Conservation (phyloP, 2,797 vertebrate genomes). For the Trachops cirrhosus region DNA sequence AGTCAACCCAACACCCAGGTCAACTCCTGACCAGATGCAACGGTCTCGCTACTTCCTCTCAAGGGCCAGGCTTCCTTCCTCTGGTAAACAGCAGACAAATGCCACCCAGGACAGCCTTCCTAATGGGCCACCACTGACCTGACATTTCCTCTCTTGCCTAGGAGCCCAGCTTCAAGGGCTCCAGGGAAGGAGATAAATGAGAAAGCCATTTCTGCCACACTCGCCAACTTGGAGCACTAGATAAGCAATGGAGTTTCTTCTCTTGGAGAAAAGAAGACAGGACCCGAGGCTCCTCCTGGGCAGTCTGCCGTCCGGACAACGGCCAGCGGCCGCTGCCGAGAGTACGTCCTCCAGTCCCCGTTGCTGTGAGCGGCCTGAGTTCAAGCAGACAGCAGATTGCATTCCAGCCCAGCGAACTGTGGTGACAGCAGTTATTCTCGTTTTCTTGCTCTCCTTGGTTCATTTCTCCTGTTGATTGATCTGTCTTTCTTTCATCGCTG, state of each 20-base stretch:
- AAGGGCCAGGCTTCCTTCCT: not conserved
- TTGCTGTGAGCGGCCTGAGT: not conserved
- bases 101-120: not conserved
- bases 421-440: not conserved
- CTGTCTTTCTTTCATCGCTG: not conserved
- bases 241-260: not conserved
- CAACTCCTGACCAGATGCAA: not conserved
- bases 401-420: not conserved
- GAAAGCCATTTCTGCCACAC: not conserved
- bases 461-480: conserved; percentile 10
- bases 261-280: not conserved
- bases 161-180: not conserved
- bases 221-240: too few species aligned
- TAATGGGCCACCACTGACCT: not conserved
- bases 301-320: not conserved
- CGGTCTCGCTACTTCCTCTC: not conserved
- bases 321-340: not conserved
- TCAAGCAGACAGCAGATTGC: not conserved
- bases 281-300: not conserved
- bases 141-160: not conserved
- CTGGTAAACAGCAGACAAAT: not conserved
- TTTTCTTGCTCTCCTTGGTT: not conserved
- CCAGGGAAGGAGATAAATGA: not conserved
- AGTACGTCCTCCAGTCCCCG: not conserved
- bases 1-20: not conserved